Conservation (phyloP, 2,113 vertebrate species). For the Mesembrinibis cayennensis region DNA sequence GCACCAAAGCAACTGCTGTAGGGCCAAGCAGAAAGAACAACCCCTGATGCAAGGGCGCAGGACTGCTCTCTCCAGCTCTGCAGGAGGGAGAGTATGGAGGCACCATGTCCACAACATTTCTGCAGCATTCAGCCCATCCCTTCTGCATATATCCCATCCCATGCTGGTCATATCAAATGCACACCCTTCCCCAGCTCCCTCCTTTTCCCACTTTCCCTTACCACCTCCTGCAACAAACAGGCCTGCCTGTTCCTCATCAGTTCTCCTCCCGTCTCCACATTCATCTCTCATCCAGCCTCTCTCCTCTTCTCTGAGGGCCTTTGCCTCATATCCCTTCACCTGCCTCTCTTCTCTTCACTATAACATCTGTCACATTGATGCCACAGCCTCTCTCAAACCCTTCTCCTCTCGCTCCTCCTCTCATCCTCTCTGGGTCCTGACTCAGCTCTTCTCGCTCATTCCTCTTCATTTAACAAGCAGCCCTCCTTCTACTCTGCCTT, state of each 20-base stretch:
- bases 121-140: background rate
- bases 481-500: background rate
- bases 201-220: background rate
- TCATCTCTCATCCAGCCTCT: background rate
- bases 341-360: background rate
- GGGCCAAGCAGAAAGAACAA: background rate
- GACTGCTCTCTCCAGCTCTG: background rate
- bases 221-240: background rate
- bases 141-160: background rate
- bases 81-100: background rate
- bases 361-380: background rate
- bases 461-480: background rate
- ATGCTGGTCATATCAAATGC: background rate
- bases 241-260: background rate
- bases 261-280: background rate
- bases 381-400: background rate
- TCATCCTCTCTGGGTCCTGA: background rate
- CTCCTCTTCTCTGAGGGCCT: background rate
- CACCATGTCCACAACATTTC: background rate
- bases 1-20: background rate
- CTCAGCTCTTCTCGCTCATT: background rate
- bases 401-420: background rate
- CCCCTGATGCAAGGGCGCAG: background rate
- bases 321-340: background rate
- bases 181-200: background rate